phyloP scores from a whole-genome alignment of 2,113 vertebrate species.

The Danionella cerebrum region DNA sequence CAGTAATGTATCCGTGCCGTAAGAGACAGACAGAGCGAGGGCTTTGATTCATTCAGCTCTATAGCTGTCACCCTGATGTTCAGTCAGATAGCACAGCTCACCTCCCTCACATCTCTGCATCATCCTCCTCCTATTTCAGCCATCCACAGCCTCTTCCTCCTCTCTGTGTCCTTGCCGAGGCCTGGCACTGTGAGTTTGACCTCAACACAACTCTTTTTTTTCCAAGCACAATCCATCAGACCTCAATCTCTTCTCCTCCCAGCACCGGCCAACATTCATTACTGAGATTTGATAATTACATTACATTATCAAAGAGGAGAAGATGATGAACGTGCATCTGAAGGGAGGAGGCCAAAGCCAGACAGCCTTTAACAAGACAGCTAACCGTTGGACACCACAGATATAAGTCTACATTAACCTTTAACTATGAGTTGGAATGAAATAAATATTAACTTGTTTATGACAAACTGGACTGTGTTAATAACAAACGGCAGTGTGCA shows the following conservation, averaged over 20 bases:
- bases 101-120: not conserved
- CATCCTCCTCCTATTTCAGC: conserved; percentile 21
- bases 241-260: conserved; percentile 2
- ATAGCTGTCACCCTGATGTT: conserved; percentile 10
- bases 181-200: conserved; percentile 12
- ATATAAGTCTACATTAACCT: not conserved
- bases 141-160: conserved; percentile 13
- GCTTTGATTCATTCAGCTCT: conserved; percentile 2
- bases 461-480: not conserved
- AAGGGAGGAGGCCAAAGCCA: not conserved
- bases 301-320: conserved; percentile 5
- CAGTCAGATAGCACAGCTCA: conserved; percentile 13
- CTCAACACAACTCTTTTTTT: conserved; percentile 6
- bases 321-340: not conserved
- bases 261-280: conserved; percentile 8
- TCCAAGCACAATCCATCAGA: not conserved
- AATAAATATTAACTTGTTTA: not conserved
- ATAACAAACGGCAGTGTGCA: not conserved
- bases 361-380: not conserved
- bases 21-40: not conserved
- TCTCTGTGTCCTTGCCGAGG: conserved; percentile 15
- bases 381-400: not conserved
- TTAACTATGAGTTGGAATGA: not conserved
- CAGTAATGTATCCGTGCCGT: conserved; percentile 2
- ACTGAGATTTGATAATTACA: conserved; percentile 7